Base-by-base conservation (phyloP, 2,888 invertebrate species). In the Troilus luridus region DNA sequence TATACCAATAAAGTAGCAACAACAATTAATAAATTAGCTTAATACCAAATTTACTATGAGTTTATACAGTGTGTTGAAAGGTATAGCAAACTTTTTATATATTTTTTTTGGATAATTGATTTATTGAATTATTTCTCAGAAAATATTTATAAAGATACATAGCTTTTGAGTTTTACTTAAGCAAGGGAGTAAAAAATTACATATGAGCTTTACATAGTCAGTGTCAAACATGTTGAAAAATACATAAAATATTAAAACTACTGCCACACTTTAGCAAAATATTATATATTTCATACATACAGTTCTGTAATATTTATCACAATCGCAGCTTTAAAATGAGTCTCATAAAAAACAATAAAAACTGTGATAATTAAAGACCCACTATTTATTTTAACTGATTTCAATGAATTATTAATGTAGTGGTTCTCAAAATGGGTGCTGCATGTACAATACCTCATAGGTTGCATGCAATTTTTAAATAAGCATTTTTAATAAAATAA, bases 291-390 rank as follows among this genome's bases (percentile, higher is more conserved):
- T 77, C 27, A 77, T 77, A 8, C 85, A 56, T n/a, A 56, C 85
- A 77, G 17, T 12, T 85, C 56, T 58, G 41, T 56, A 11, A 85
- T 58, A 56, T 85, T 54, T 85, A 85, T 85, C 85, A 85, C 85
- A 85, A 54, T 85, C 56, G n/a, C 56, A 85, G 85, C 85, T 85
- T 85, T 85, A 56, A 85, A 85, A 85, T 85, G 85, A 85, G 85
- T 10, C 85, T 77, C 17, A n/a, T 41, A 24, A 24, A 77, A 17
- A 7, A 77, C 17, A 9, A 41, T 17, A 41, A 14, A 10, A 67
- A n/a, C 5, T 41, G 41, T 41, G 41, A 41, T 41, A 41, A 41
- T 41, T 41, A 41, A 41, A 41, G 41, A 41, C 41, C 24, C 8
- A 27, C 12, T 14, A 24, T 24, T 24, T 14, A 24, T 24, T 67